A percentile compares a stretch with the other conserved stretches of the same genome.
Conservation (phyloP, 1,140 invertebrate genomes). For the Hypsibius dujardini region DNA sequence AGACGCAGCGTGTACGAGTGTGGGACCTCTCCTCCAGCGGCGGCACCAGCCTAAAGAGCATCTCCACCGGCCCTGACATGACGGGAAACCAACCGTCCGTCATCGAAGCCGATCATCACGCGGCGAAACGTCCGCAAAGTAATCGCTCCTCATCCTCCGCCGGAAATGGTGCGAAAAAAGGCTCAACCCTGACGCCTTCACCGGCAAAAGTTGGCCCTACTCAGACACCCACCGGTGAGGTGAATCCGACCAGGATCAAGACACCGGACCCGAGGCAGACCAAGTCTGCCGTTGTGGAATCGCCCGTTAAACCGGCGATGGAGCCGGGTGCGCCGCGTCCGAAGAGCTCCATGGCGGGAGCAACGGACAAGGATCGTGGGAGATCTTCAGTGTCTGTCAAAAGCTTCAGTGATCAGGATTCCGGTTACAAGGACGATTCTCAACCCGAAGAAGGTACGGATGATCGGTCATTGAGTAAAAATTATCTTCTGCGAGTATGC, state of each 20-base stretch:
- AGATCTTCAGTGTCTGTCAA: not conserved
- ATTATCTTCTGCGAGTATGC: not conserved
- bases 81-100: too few species aligned
- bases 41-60: not conserved
- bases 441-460: not conserved
- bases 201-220: too few species aligned
- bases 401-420: conserved; percentile 9
- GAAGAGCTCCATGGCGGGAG: not conserved
- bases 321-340: not conserved
- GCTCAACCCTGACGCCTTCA: too few species aligned
- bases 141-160: too few species aligned
- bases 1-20: not conserved
- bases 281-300: too few species aligned
- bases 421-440: conserved; percentile 1
- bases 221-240: too few species aligned
- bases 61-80: not conserved
- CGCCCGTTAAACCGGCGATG: too few species aligned
- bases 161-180: too few species aligned
- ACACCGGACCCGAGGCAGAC: too few species aligned
- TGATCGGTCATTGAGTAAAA: not conserved
- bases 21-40: not conserved
- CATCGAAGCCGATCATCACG: too few species aligned
- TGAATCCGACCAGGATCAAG: too few species aligned
- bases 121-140: too few species aligned
- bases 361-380: not conserved